Evolutionary conservation across 1,140 invertebrate species (phyloP).

Genomic region (Helicoverpa zea): DNA sequence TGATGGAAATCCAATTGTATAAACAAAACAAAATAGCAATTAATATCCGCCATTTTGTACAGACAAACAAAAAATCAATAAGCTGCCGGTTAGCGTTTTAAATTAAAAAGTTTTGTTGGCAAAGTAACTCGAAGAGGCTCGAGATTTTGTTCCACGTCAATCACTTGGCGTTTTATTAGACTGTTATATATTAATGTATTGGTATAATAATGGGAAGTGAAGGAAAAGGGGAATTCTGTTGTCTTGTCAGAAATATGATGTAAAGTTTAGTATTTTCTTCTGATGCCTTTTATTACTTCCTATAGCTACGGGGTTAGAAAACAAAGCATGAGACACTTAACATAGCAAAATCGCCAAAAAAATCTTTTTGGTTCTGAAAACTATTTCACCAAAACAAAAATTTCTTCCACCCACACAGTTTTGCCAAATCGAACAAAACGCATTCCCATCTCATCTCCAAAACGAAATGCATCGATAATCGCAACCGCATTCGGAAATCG

Average conservation of each 20-base stretch:
- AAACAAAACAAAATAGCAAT: slow-evolving; percentile 11
- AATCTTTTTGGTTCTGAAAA: too few relatives aligned
- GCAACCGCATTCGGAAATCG: slow-evolving; percentile 23
- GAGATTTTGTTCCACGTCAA: slow-evolving; percentile 5
- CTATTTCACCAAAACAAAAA: neutral
- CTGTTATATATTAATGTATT: slow-evolving; percentile 15
- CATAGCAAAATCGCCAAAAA: neutral
- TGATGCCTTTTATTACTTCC: too few relatives aligned
- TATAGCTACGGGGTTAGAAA: too few relatives aligned
- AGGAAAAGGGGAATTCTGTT: slow-evolving; percentile 1
- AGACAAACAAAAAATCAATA: slow-evolving; percentile 42
- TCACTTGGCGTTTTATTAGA: slow-evolving; percentile 33
- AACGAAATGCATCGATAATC: slow-evolving; percentile 37
- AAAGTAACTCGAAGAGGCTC: slow-evolving; percentile 15
- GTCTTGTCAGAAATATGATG: slow-evolving; percentile 3
- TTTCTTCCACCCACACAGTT: neutral
- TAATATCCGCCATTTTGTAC: slow-evolving; percentile 26
- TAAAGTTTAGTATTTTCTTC: too few relatives aligned
- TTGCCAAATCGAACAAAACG: neutral
- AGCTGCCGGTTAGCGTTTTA: slow-evolving; percentile 21
- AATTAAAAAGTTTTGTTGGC: slow-evolving; percentile 43
- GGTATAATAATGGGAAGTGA: slow-evolving; percentile 3
- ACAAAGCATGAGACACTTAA: neutral
- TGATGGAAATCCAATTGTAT: slow-evolving; percentile 19
- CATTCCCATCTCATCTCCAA: neutral